These are phyloP conservation scores for Hirudinaria manillensis DNA, from an alignment of 2,888 invertebrate species.

Conservation along the genomic window DNA sequence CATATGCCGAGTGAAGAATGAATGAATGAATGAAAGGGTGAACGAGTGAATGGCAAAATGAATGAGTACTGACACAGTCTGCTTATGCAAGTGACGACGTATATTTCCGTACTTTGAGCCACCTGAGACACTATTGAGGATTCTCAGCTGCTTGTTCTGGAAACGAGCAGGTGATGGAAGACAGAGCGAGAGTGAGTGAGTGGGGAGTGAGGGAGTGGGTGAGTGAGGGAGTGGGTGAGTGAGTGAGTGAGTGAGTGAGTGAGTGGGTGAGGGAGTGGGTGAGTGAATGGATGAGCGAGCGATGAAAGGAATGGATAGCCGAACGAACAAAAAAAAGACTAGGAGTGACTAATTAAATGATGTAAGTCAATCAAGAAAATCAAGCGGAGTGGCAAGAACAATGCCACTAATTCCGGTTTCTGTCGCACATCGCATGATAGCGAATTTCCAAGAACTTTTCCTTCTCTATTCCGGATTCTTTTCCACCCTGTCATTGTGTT, in stretches of 20 bases:
- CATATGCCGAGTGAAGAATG: too few species aligned
- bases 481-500: background rate
- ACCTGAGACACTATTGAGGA: too few species aligned
- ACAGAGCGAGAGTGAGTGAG: background rate
- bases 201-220: background rate
- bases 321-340: background rate
- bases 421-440: too few species aligned
- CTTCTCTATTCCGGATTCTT: background rate
- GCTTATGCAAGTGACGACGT: too few species aligned
- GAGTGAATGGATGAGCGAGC: background rate
- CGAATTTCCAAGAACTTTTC: background rate
- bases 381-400: too few species aligned
- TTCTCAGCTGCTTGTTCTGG: too few species aligned
- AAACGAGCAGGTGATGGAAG: background rate
- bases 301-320: background rate
- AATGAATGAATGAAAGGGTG: too few species aligned
- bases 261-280: constrained; percentile 2
- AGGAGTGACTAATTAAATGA: background rate
- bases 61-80: too few species aligned
- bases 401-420: too few species aligned
- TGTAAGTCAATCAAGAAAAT: too few species aligned
- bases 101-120: too few species aligned
- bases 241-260: background rate
- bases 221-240: background rate
- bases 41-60: too few species aligned